Base-by-base conservation (phyloP, 2,888 invertebrate genomes). In the Drosophila seclusa region DNA sequence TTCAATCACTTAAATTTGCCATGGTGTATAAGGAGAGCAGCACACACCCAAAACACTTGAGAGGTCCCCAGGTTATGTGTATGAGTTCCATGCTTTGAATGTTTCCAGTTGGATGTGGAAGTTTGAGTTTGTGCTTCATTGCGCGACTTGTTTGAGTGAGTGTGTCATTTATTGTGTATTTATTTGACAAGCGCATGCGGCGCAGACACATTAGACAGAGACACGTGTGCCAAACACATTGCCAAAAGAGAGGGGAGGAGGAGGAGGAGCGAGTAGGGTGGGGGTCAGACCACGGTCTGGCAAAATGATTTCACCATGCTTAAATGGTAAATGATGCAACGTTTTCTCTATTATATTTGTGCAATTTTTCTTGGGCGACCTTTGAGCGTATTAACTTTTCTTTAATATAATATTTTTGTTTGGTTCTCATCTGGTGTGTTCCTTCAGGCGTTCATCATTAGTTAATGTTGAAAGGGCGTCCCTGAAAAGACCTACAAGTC, bases 91-190 rank as follows among this genome's bases (percentile, higher is more conserved):
- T 50, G 52, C 42, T 48, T 42, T 42, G 42, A 42, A 42, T 42
- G 42, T 11, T 42, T 42, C 42, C 11, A 21, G 42, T 21, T 36
- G n/a, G 27, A 16, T 21, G 10, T 18, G 36, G 52, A 36, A 11
- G 59, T 49, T 11, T 4, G 42, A 57, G 42, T 60, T 54, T 60
- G 53, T 67, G 67, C 67, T 62, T 52, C 55, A 72, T 54, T 67
- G 73, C 61, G 74, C 69, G 57, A 70, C 68, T 73, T 73, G 68
- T 78, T 76, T 80, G 80, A 74, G 68, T 71, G 82, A 78, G 78
- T 76, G 78, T 83, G 84, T 83, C 84, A 82, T 84, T 82, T 83
- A 84, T 84, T 84, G 83, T 82, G 78, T 84, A 80, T 83, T 83
- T 84, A 77, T 82, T 84, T 84, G 84, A 82, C 84, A 83, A 78